Percentiles rank a stretch among this genome's conserved stretches.
Conservation (phyloP, 2,888 invertebrate species). For the Pardosa pseudoannulata region DNA sequence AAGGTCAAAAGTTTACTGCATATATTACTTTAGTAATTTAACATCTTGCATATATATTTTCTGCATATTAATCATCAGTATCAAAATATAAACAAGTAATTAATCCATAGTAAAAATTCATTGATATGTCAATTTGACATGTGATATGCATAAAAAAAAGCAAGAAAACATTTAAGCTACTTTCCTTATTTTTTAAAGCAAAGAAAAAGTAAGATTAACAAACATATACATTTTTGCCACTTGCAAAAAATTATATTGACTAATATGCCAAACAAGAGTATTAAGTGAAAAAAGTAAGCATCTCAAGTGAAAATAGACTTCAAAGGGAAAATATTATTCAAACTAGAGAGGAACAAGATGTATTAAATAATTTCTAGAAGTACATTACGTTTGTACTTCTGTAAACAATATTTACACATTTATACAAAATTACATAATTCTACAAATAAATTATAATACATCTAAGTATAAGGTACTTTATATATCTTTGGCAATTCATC, state of each 20-base stretch:
- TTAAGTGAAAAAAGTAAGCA: too few species aligned
- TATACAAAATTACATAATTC: constrained; percentile 50
- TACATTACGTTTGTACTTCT: background rate
- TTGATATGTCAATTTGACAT: background rate
- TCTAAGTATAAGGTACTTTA: constrained; percentile 48
- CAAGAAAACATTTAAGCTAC: background rate
- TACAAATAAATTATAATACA: constrained; percentile 57
- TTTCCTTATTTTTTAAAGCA: background rate
- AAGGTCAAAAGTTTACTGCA: too few species aligned
- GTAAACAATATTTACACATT: constrained; percentile 54
- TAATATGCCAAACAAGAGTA: background rate
- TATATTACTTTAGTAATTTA: too few species aligned
- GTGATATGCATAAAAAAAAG: background rate
- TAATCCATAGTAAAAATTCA: background rate
- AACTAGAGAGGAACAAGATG: background rate
- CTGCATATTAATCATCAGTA: background rate
- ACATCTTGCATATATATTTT: too few species aligned
- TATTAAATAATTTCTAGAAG: background rate
- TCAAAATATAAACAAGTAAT: background rate
- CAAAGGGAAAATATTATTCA: too few species aligned
- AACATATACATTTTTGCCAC: background rate
- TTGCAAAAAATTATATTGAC: background rate
- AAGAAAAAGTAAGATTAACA: background rate
- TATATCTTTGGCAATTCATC: constrained; percentile 54
- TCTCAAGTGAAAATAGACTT: too few species aligned